Base-by-base conservation (phyloP, 2,888 invertebrate genomes). In the Cheilosia grossa region DNA sequence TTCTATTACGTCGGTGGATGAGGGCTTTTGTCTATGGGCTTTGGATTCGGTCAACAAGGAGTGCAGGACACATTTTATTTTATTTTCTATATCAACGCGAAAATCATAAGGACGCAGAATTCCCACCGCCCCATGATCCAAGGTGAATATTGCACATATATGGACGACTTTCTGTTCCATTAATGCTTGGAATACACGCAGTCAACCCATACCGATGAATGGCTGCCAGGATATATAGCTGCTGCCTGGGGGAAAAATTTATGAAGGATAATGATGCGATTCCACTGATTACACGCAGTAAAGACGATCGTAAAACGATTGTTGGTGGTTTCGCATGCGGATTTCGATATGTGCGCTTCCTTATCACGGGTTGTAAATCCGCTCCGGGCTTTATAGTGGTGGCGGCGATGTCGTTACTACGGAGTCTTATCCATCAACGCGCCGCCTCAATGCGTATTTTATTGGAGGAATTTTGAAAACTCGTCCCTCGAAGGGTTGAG, bases 221-320 rank as follows among this genome's bases (percentile, higher is more conserved):
- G 33, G 49, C 67, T 51, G 51, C 33, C 75, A 67, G 58, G 47
- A 49, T 74, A 24, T 74, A 19, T 17, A 7, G 56, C 70, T 73
- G 49, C 37, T 27, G 79, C 66, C 67, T 49, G 78, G 78, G 59
- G 79, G 67, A 40, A 54, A 70, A 85, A 85, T 85, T 80, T 85
- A 85, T 85, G 81, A 85, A 85, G 83, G 83, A 85, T 85, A 85
- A 85, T 81, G 81, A 85, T 69, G 64, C 83, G 83, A 81, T 85
- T 85, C 66, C 66, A 81, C 80, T 81, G 83, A 85, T 85, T 85
- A 85, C 74, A 85, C 54, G 61, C 83, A 81, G 83, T 85, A 85
- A 85, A 85, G 83, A 85, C 81, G 75, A 70, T 75, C 75, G 75
- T 85, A 85, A 85, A 85, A 81, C 83, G 83, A 81, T 85, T 85